Conservation (phyloP, 2,797 vertebrate genomes). For the Neostethus bicornis region DNA sequence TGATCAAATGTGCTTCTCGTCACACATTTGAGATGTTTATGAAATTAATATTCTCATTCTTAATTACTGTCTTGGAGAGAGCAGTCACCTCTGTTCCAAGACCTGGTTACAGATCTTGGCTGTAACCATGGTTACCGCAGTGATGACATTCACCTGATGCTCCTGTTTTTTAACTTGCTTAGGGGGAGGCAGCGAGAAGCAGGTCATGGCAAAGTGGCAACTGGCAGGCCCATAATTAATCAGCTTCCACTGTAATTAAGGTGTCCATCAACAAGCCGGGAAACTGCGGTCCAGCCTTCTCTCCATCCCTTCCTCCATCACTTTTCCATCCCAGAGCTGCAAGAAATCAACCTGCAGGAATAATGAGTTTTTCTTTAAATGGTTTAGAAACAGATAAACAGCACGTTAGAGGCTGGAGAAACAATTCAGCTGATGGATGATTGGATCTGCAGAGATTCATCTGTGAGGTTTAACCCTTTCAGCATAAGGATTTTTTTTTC, state of each 20-base stretch:
- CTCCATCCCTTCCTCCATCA: neutral
- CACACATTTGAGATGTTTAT: neutral
- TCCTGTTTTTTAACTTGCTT: constrained; percentile 23
- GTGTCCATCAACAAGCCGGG: constrained; percentile 76
- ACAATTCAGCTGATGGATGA: constrained; percentile 33
- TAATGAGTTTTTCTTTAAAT: constrained; percentile 70
- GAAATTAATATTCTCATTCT: neutral
- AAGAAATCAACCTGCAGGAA: constrained; percentile 50
- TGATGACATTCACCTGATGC: constrained; percentile 32
- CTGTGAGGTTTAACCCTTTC: constrained; percentile 1
- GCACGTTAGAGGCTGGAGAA: constrained; percentile 15
- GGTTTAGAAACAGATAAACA: constrained; percentile 41
- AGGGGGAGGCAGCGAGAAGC: constrained; percentile 50
- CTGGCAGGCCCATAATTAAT: constrained; percentile 79
- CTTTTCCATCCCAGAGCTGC: constrained; percentile 6
- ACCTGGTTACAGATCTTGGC: neutral
- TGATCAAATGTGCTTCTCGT: neutral
- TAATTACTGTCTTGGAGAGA: constrained; percentile 15
- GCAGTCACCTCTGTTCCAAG: constrained; percentile 10
- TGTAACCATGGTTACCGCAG: constrained; percentile 12
- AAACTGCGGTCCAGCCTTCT: constrained; percentile 14
- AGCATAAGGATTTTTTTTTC: neutral
- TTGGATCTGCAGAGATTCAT: constrained; percentile 3
- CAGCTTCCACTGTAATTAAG: constrained; percentile 82
- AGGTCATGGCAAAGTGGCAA: constrained; percentile 68